Conservation (phyloP, 1,140 invertebrate genomes). For the Drosophila sproati region DNA sequence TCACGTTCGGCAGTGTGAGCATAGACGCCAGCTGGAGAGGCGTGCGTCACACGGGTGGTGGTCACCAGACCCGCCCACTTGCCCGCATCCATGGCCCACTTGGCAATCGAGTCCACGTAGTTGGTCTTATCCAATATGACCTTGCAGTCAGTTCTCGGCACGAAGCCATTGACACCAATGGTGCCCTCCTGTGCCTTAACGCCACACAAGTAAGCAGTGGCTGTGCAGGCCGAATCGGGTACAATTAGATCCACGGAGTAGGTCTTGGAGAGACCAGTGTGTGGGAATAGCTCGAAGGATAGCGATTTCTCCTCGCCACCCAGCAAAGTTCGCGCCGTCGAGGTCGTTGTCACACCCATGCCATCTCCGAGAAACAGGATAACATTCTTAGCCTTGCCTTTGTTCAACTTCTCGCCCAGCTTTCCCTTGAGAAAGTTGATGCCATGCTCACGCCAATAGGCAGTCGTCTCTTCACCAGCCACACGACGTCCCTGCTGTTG, state of each 20-base stretch:
- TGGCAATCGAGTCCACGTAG: slow-evolving; percentile 88
- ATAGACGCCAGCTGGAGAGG: slow-evolving; percentile 90
- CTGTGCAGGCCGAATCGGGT: slow-evolving; percentile 91
- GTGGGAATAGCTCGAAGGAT: slow-evolving; percentile 91
- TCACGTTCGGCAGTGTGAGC: slow-evolving; percentile 90
- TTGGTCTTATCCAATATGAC: slow-evolving; percentile 86
- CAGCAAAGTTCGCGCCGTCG: slow-evolving; percentile 88
- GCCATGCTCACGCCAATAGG: slow-evolving; percentile 76
- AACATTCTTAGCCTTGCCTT: slow-evolving; percentile 88
- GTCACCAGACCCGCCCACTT: slow-evolving; percentile 92
- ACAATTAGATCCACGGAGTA: slow-evolving; percentile 93
- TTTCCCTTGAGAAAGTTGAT: slow-evolving; percentile 60
- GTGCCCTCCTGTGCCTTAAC: slow-evolving; percentile 92
- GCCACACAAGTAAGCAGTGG: slow-evolving; percentile 92
- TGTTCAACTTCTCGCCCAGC: slow-evolving; percentile 72
- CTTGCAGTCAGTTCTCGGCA: slow-evolving; percentile 86
- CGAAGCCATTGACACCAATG: slow-evolving; percentile 89
- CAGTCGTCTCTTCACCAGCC: slow-evolving; percentile 68
- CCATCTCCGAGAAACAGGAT: slow-evolving; percentile 93
- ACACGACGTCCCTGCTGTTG: slow-evolving; percentile 6
- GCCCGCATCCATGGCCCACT: slow-evolving; percentile 90
- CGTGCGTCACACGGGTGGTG: slow-evolving; percentile 93
- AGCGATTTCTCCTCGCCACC: slow-evolving; percentile 89
- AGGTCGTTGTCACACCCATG: slow-evolving; percentile 91
- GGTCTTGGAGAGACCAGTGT: slow-evolving; percentile 91